Percentiles rank a stretch among this genome's conserved stretches.
Evolutionary conservation across 2,888 invertebrate species (phyloP).

Genomic region (Nycteola revayana): DNA sequence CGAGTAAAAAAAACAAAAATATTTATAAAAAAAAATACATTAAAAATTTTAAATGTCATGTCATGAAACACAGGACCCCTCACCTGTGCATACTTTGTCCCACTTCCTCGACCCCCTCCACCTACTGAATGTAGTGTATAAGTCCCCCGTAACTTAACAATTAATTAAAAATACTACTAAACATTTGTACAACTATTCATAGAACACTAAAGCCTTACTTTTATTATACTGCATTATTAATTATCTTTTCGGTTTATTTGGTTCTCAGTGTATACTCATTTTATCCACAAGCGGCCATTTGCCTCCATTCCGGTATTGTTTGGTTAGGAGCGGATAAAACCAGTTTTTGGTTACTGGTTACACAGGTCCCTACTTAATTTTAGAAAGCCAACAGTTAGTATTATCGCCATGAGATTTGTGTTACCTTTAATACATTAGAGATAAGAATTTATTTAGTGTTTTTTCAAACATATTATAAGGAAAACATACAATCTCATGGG

Average conservation of each 20-base stretch:
- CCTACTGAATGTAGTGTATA: too few species aligned
- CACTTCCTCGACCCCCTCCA: too few species aligned
- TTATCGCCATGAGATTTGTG: conserved; percentile 32
- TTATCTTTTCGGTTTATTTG: conserved; percentile 28
- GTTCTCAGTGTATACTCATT: conserved; percentile 25
- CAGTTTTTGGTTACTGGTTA: conserved; percentile 39
- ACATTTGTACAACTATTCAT: conserved; percentile 16
- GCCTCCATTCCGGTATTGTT: conserved; percentile 39
- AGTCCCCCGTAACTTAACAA: too few species aligned
- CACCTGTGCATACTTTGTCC: too few species aligned
- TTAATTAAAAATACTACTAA: conserved; percentile 3
- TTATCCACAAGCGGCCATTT: conserved; percentile 36
- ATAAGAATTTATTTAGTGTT: too few species aligned
- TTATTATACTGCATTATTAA: conserved; percentile 31
- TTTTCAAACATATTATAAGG: too few species aligned
- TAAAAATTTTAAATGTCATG: too few species aligned
- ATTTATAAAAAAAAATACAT: too few species aligned
- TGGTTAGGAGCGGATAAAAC: conserved; percentile 47
- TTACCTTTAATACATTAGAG: not conserved
- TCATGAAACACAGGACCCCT: too few species aligned
- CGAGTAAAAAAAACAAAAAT: too few species aligned
- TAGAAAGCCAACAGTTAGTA: conserved; percentile 32
- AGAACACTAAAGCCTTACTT: conserved; percentile 18
- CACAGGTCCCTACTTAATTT: conserved; percentile 38
- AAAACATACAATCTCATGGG: too few species aligned